phyloP scores from a whole-genome alignment of 2,113 vertebrate species.

The Paramormyrops kingsleyae region DNA sequence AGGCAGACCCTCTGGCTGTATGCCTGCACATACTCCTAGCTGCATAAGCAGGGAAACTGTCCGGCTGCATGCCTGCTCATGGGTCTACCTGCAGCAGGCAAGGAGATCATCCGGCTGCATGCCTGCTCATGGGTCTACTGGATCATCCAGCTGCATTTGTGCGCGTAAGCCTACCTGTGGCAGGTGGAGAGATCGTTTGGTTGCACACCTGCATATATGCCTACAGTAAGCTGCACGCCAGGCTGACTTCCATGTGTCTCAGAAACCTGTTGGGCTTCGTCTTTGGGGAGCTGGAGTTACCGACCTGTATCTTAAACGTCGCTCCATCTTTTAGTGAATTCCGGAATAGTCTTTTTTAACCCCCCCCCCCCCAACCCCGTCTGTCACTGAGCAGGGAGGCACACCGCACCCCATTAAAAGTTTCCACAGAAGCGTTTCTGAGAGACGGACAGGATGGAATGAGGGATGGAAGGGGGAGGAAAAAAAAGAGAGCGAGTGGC shows the following conservation, averaged over 20 bases:
- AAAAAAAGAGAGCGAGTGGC: slow-evolving; percentile 3
- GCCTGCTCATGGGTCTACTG: background rate
- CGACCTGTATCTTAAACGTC: background rate
- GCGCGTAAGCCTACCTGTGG: background rate
- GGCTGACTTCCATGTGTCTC: background rate
- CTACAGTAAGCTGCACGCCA: background rate
- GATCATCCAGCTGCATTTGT: slow-evolving; percentile 15
- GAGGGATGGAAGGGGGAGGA: slow-evolving; percentile 31
- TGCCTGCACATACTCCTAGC: background rate
- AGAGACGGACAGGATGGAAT: slow-evolving; percentile 35
- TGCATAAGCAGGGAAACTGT: background rate
- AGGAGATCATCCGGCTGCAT: background rate
- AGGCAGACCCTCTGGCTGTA: background rate
- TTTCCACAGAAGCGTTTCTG: slow-evolving; percentile 48
- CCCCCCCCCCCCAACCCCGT: slow-evolving; percentile 54
- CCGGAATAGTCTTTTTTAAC: background rate
- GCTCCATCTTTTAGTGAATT: background rate
- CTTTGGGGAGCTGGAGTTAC: background rate
- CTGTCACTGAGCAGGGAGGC: slow-evolving; percentile 58
- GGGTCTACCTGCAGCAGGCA: background rate
- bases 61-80: background rate
- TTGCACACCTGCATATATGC: background rate
- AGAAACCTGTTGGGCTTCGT: background rate
- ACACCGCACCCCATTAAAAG: slow-evolving; percentile 57
- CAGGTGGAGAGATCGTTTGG: background rate